phyloP scores from a whole-genome alignment of 2,888 invertebrate species.

The Belgica antarctica region DNA sequence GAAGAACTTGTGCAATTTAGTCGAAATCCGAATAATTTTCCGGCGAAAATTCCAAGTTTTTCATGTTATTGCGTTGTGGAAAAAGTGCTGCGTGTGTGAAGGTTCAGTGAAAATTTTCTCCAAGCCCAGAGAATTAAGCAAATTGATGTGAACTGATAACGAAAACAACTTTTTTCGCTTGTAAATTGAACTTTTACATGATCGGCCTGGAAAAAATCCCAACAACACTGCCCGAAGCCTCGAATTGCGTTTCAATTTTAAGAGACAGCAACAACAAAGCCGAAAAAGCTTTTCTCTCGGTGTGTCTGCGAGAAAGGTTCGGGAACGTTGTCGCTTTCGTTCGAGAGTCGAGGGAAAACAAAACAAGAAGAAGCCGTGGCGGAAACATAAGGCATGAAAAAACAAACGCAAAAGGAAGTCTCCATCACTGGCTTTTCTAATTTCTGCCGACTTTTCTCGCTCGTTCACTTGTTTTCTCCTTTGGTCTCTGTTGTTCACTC shows the following conservation, averaged over 20 bases:
- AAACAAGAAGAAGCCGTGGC: not conserved
- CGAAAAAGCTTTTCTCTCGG: constrained; percentile 24
- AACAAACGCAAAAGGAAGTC: not conserved
- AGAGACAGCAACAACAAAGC: constrained; percentile 31
- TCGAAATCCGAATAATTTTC: no score
- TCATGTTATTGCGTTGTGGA: constrained; percentile 15
- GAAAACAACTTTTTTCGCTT: not conserved
- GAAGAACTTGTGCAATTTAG: no score
- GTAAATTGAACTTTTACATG: not conserved
- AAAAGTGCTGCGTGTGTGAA: constrained; percentile 9
- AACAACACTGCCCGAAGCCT: constrained; percentile 28
- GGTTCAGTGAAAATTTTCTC: not conserved
- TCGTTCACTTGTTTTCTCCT: no score
- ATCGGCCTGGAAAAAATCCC: constrained; percentile 1
- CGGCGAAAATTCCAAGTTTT: not conserved
- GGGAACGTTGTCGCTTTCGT: not conserved
- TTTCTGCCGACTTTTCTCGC: constrained; percentile 18
- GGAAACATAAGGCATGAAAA: not conserved
- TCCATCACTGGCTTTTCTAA: not conserved
- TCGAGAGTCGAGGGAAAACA: not conserved
- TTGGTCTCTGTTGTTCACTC: not conserved
- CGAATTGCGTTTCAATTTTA: constrained; percentile 40
- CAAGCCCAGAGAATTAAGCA: not conserved
- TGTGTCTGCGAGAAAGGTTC: not conserved
- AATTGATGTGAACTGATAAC: not conserved